These are phyloP conservation scores for Pentamera pediparva DNA, from an alignment of 53 echinoderm and acorn worm genomes.

Conservation along the genomic window DNA sequence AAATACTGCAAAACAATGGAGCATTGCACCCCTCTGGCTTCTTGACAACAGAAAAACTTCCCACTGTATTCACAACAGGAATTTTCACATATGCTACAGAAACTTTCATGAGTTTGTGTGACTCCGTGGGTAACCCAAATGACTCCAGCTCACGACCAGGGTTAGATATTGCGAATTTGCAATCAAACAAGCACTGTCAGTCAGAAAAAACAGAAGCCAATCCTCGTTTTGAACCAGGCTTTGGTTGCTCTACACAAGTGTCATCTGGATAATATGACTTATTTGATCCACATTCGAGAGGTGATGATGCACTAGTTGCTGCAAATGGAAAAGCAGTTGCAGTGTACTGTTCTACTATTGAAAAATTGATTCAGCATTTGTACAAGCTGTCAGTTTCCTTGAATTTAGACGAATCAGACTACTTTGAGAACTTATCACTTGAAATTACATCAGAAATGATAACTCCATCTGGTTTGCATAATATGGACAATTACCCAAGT, in stretches of 20 bases:
- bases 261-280: background rate
- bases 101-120: background rate
- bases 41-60: background rate
- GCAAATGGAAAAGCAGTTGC: background rate
- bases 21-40: background rate
- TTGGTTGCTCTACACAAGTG: background rate
- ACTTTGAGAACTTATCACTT: background rate
- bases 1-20: background rate
- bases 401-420: background rate
- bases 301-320: background rate
- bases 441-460: background rate
- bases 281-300: conserved; percentile 5
- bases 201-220: too few relatives aligned
- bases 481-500: background rate
- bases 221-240: background rate
- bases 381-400: background rate
- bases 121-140: background rate
- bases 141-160: background rate
- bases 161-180: background rate
- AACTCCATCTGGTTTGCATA: background rate
- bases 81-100: background rate
- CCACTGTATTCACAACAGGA: background rate
- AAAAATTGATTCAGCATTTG: background rate
- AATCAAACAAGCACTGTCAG: too few relatives aligned
- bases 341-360: background rate